Base-by-base conservation (phyloP, 2,113 vertebrate genomes). In the Nyctibius bracteatus region DNA sequence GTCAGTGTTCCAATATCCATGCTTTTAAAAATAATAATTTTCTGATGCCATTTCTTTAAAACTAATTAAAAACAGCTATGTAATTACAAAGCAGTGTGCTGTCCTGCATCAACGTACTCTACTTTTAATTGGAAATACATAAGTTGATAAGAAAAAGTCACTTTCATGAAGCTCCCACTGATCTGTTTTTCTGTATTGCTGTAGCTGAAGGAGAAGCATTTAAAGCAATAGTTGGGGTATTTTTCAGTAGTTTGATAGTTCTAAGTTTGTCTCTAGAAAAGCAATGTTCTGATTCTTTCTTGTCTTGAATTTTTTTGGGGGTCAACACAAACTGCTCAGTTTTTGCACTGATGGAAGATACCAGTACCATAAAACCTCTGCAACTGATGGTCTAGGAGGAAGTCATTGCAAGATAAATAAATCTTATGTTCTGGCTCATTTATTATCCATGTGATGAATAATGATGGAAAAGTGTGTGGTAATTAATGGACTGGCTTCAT, bases 41-140 rank as follows among this genome's bases (percentile, higher is more conserved):
- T 65, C 82, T 81, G 33, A 73, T 86, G 43, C 55, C 33, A n/a
- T 92, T 94, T 94, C 72, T 92, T 44, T 91, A 84, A 82, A 93
- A 73, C 57, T 90, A 81, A 68, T 85, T 78, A 52, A 78, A 91
- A 79, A 4, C 44, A 73, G n/a, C 30, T 51, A 70, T 65, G 41
- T 51, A 91, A 78, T 81, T 92, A 57, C 10, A 59, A 71, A 85
- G n/a, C 54, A 47, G 17, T 43, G 8, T 80, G 23, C 17, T 80
- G 44, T 75, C 28, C 28, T n/a, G 7, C 33, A 47, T 83, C 55
- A 37, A 62, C 95, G 70, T 22, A 28, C 6, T 72, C 51, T 62
- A 54, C 57, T 90, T 91, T 88, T 93, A 85, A 51, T 73, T 87
- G 81, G 33, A 73, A 93, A 80, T 70, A 35, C 13, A 49, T 51